Base-by-base conservation (phyloP, 1,140 invertebrate genomes). In the Drosophila persimilis region DNA sequence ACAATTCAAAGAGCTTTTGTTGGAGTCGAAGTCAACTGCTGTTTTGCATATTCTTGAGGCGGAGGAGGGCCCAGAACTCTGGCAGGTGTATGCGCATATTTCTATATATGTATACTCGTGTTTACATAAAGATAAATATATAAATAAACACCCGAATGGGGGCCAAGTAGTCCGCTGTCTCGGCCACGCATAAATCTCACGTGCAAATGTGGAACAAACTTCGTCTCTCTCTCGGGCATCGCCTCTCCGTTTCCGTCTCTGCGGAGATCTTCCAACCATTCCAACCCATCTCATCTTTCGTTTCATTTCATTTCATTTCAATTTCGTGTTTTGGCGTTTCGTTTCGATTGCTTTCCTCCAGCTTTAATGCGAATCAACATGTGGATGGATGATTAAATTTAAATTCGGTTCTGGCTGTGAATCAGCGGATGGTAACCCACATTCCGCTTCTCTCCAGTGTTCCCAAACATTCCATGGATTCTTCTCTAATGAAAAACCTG, bases 131-230 rank as follows among this genome's bases (percentile, higher is more conserved):
- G 55, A 52, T 70, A 73, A 77, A 70, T 72, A 69, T 81, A 85
- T 85, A 85, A 85, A 85, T 80, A 85, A 84, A 85, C 80, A 61
- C 52, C 59, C 58, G 61, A 72, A 63, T 20, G 58, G 60, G 65
- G 69, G 59, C 59, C 48, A 62, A 39, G 35, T 39, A 39, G 35
- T 11, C 3, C 35, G 11, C 53, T 59, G 35, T 39, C 11, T 5
- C 71, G 15, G 67, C 73, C 80, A 86, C 81, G 80, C 81, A 85
- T 85, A 85, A 86, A 85, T 85, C 77, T 86, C 77, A 77, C 80
- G 78, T 77, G 81, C 80, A 81, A 85, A 85, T 81, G 81, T 86
- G 81, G 81, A 64, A 86, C 81, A 85, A 81, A 86, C 75, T 73
- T 60, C 72, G 35, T 3, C 35, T 5, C 35, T 0, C 45, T 59